These are phyloP conservation scores for Amblyornis subalaris DNA, from an alignment of 2,113 vertebrate genomes.

Conservation along the genomic window DNA sequence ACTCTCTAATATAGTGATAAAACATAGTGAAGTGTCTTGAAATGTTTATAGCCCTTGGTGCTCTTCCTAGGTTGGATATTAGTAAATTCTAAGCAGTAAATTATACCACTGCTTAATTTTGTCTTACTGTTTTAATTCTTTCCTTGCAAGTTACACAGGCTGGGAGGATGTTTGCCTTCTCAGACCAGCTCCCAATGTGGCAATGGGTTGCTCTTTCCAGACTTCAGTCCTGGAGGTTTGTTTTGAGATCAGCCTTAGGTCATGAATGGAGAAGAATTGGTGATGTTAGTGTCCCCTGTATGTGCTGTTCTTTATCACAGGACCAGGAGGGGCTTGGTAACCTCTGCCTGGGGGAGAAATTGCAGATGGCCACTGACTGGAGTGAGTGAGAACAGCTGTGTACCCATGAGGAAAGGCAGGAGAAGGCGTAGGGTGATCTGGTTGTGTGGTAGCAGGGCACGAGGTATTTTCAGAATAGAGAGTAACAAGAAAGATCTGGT, in stretches of 20 bases:
- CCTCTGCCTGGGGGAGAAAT: neutral
- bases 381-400: neutral
- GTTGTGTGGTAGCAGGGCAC: neutral
- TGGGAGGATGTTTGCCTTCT: neutral
- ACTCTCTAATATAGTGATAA: conserved; percentile 54
- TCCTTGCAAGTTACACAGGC: neutral
- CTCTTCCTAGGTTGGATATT: conserved; percentile 45
- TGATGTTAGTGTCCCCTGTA: neutral
- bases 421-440: neutral
- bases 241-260: neutral
- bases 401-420: neutral
- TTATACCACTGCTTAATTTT: conserved; percentile 49
- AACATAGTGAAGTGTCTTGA: conserved; percentile 44
- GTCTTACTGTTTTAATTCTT: conserved; percentile 40
- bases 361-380: neutral
- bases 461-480: neutral
- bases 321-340: neutral
- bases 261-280: neutral
- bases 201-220: neutral
- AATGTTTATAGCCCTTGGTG: conserved; percentile 59
- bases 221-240: neutral
- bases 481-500: neutral
- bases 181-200: neutral
- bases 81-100: conserved; percentile 56
- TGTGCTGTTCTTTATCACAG: neutral